Base-by-base conservation (phyloP, 2,797 vertebrate genomes). In the Enteromius unitaeniatus region DNA sequence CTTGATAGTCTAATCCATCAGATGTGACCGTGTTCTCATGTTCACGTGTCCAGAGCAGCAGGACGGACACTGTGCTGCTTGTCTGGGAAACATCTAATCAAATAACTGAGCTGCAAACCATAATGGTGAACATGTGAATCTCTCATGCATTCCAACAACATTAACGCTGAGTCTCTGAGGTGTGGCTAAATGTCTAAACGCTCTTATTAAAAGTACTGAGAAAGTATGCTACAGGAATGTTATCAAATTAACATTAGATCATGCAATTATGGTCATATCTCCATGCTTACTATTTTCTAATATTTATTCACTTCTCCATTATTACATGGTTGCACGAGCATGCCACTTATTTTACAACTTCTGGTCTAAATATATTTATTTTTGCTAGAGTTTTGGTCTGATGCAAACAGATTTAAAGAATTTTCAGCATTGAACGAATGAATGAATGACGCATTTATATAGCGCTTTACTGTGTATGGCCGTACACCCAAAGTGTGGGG, bases 111-210 rank as follows among this genome's bases (percentile, higher is more conserved):
- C 55, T 34, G 26, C 78, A 82, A 58, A 42, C 3, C 5, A 0
- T 67, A 76, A 79, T 40, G 45, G 19, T 64, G 19, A 26, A 55
- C 72, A 78, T 72, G 78, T 49, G 67, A 70, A 81, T 31, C 34
- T 60, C 72, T 67, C 6, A 53, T 14, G 6, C 64, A 68, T 62
- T 6, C 19, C n/a, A 58, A 40, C 5, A 14, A 77, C 37, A 55
- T 42, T 21, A 75, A 45, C 17, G 1, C n/a, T 0, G 34, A 45
- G 5, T 8, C 31, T 14, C 19, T 40, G 21, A 73, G 17, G 67
- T 65, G 37, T 15, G 53, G 31, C 31, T 37, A 9, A 60, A 60
- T 15, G 6, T 26, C 7, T 23, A 76, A 40, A 23, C 23, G 11
- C 19, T 5, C 2, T 37, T 15, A 5, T 13, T n/a, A 37, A 77